A percentile compares a stretch with the other conserved stretches of the same genome.
Evolutionary conservation across 2,797 vertebrate genomes (phyloP).

Genomic region (Anomalospiza imberbis): DNA sequence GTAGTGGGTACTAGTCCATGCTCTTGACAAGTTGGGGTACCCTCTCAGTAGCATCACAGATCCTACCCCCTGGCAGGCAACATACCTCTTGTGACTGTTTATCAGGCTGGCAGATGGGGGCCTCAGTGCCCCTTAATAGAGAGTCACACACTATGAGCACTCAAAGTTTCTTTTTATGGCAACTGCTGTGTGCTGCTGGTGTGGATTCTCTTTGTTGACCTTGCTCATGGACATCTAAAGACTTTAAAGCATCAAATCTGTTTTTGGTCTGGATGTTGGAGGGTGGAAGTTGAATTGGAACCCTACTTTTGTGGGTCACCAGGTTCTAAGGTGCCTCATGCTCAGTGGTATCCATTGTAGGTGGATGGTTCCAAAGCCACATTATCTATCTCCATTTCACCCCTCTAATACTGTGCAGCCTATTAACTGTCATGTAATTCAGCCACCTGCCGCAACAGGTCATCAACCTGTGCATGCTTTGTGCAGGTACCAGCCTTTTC

Average conservation of each 20-base stretch:
- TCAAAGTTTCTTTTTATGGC: not conserved
- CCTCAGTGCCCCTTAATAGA: not conserved
- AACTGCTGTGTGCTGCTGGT: not conserved
- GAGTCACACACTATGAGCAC: not conserved
- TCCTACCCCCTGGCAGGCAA: not conserved
- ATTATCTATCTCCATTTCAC: not conserved
- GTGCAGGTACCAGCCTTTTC: not conserved
- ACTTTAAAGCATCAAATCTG: not conserved
- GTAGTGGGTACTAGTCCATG: not conserved
- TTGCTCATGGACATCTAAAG: not conserved
- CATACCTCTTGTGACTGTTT: not conserved
- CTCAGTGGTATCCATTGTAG: too few species aligned
- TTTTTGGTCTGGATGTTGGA: not conserved
- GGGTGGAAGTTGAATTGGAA: not conserved
- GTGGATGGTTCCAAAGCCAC: not conserved
- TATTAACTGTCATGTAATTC: not conserved
- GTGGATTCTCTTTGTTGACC: not conserved
- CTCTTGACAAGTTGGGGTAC: not conserved
- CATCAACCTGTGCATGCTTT: not conserved
- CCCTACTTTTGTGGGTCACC: not conserved
- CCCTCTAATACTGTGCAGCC: not conserved
- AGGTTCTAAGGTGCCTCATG: not conserved
- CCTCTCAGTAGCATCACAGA: not conserved
- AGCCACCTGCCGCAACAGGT: not conserved
- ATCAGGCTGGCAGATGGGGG: not conserved